Evolutionary conservation across 2,113 vertebrate species (phyloP), one percentile per base, ranked within the genome.

Genomic region (Leptobrachium ailaonicum): DNA sequence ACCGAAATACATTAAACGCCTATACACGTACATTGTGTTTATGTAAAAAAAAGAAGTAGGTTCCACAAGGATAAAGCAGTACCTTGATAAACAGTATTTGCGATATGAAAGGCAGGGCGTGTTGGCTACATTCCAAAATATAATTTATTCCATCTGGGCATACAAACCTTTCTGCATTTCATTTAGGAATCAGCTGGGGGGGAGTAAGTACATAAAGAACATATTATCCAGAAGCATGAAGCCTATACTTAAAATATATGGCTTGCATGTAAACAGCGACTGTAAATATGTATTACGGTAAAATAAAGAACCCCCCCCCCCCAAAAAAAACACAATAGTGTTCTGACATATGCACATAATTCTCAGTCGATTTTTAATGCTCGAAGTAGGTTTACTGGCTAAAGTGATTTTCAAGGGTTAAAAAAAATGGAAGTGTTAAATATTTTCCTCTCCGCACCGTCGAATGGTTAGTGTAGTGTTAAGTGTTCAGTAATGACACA

Each of bases 21-120:
- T 60, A 2, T 41, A 41, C 64, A 32, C 41, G 50, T 32, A 76
- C 5, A 41, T 32, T 47, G 66, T 13, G 67, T 66, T 13, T 69
- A 41, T 14, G 62, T 72, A 83, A 85, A 80, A 83, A 72, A 84
- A 86, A 66, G 83, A 79, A 87, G 83, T 75, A 85, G 82, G 73
- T 87, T 87, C 83, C 83, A 83, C 73, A 76, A 86, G 82, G 77
- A 90, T 87, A 88, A 88, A 83, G 83, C 87, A 88, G 86, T 85
- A 88, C 83, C 77, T 82, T 88, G 84, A 91, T 88, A 85, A 90
- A 89, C 50, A 88, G 83, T 83, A 86, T 2, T 14, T 85, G 84
- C 71, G 75, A 88, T 85, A 88, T 45, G 77, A 87, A 89, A 89
- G 71, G 82, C 72, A 85, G 4, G 85, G 85, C 63, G 67, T 77